Conservation (phyloP, 1,140 invertebrate genomes). For the Tetragonula clypearis region DNA sequence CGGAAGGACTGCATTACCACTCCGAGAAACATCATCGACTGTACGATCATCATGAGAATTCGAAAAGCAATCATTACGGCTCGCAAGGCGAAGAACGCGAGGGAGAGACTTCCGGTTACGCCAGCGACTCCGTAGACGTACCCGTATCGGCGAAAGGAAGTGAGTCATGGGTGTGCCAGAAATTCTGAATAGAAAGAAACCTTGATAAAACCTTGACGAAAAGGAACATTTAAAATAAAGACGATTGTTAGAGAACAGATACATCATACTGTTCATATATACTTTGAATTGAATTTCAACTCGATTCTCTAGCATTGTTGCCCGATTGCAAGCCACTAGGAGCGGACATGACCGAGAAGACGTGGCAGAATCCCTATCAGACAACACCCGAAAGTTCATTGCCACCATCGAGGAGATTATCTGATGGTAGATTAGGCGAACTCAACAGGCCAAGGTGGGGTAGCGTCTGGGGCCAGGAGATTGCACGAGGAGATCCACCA, state of each 20-base stretch:
- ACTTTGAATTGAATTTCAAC: neutral
- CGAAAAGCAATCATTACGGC: conserved; percentile 47
- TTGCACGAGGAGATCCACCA: conserved; percentile 73
- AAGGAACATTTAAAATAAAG: neutral
- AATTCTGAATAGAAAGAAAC: neutral
- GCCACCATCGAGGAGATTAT: conserved; percentile 72
- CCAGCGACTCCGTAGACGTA: conserved; percentile 85
- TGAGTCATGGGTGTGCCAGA: conserved; percentile 1
- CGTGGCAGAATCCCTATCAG: conserved; percentile 75
- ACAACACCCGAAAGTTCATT: conserved; percentile 71
- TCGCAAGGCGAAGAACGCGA: conserved; percentile 83
- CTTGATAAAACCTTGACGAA: neutral
- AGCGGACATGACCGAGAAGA: conserved; percentile 67
- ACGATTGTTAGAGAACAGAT: no score
- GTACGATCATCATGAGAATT: conserved; percentile 46
- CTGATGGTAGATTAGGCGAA: conserved; percentile 79
- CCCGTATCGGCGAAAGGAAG: conserved; percentile 49
- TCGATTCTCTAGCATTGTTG: conserved; percentile 3
- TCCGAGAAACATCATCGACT: conserved; percentile 57
- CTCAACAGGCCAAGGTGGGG: conserved; percentile 87
- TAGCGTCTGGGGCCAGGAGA: conserved; percentile 86
- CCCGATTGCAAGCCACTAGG: conserved; percentile 49
- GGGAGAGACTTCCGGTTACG: conserved; percentile 88
- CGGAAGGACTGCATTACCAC: conserved; percentile 66
- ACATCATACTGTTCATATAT: no score